phyloP scores from a whole-genome alignment of 2,113 vertebrate genomes.

The Rhegmatorhina hoffmannsi region DNA sequence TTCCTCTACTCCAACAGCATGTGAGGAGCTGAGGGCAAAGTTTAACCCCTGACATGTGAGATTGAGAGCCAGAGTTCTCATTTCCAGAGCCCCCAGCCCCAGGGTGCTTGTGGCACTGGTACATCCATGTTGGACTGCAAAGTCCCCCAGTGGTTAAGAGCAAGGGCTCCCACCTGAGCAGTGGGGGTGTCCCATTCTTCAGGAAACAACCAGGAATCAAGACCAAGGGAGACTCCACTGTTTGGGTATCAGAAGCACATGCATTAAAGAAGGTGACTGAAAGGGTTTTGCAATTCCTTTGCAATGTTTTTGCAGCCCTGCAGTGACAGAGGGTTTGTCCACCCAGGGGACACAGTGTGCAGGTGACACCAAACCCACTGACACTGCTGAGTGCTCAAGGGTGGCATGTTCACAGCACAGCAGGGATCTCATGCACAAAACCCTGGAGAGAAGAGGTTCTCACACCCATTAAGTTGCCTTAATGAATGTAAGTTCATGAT shows the following conservation, averaged over 20 bases:
- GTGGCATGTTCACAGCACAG: neutral
- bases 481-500: neutral
- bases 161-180: neutral
- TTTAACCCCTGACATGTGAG: neutral
- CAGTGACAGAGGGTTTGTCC: neutral
- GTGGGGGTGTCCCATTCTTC: neutral
- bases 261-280: neutral
- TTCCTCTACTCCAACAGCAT: neutral
- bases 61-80: neutral
- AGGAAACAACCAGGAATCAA: fast-evolving
- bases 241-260: neutral
- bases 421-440: neutral
- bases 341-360: neutral
- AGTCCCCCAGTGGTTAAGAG: neutral
- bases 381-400: fast-evolving
- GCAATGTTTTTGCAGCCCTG: neutral
- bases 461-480: neutral
- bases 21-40: neutral
- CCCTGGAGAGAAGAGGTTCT: neutral
- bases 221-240: fast-evolving
- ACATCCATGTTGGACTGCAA: neutral
- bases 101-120: neutral
- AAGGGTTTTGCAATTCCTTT: neutral
- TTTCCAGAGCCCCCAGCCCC: neutral
- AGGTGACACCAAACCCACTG: neutral